phyloP scores from a whole-genome alignment of 2,888 invertebrate species.

The Dysmachus trigonus region DNA sequence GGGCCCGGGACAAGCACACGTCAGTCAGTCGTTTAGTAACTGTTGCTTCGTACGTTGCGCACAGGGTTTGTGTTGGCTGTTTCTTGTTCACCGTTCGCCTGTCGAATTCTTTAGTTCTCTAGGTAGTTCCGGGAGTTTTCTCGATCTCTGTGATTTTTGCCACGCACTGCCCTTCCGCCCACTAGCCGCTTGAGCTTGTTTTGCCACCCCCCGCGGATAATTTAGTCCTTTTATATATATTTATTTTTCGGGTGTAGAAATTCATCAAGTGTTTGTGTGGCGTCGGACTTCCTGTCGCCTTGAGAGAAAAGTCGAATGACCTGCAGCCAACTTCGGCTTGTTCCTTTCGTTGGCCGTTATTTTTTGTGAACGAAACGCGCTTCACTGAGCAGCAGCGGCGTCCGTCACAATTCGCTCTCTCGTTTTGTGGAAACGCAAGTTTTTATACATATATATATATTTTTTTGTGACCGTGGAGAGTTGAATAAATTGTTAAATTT shows the following conservation, averaged over 20 bases:
- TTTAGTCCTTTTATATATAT: not conserved
- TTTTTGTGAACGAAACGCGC: not conserved
- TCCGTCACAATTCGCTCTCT: not conserved
- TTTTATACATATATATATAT: not conserved
- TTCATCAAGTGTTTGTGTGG: not conserved
- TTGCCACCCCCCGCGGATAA: not conserved
- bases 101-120: not conserved
- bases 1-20: conserved; percentile 52
- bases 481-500: conserved; percentile 2
- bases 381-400: conserved; percentile 12
- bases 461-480: not conserved
- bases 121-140: not conserved
- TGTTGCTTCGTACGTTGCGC: conserved; percentile 62
- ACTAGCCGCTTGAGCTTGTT: not conserved
- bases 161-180: too few relatives aligned
- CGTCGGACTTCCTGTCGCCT: not conserved
- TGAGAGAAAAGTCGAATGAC: not conserved
- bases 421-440: not conserved
- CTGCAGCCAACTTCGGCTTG: conserved; percentile 16
- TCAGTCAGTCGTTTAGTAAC: conserved; percentile 63
- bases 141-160: not conserved
- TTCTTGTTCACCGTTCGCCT: not conserved
- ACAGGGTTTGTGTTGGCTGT: not conserved
- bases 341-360: conserved; percentile 2
- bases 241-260: not conserved